Evolutionary conservation across 2,113 vertebrate species (phyloP).

Genomic region (Syngnathus floridae): DNA sequence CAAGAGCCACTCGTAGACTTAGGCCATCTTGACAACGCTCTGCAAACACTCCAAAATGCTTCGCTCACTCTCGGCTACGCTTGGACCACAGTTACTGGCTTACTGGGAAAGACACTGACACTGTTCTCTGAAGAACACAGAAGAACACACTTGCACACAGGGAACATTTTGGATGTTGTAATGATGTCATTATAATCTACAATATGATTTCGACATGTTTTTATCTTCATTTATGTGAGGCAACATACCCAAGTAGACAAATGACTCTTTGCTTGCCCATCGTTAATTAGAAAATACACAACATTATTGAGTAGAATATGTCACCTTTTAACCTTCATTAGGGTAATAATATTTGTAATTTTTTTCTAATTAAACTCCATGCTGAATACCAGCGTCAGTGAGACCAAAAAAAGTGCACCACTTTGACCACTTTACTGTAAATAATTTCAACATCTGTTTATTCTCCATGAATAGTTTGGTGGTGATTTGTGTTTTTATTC

Average conservation of each 20-base stretch:
- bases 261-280: background rate
- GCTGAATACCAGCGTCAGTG: slow-evolving; percentile 26
- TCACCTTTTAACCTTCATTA: slow-evolving; percentile 20
- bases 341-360: slow-evolving; percentile 5
- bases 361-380: slow-evolving; percentile 1
- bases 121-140: slow-evolving; percentile 2
- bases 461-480: background rate
- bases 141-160: slow-evolving; percentile 7
- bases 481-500: slow-evolving; percentile 5
- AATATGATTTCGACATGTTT: slow-evolving; percentile 3
- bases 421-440: slow-evolving; percentile 26
- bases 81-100: slow-evolving; percentile 52
- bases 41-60: slow-evolving; percentile 35
- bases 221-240: background rate
- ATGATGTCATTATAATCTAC: slow-evolving; percentile 16
- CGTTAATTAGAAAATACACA: background rate
- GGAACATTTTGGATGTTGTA: slow-evolving; percentile 12
- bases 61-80: slow-evolving; percentile 26
- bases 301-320: slow-evolving; percentile 9
- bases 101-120: slow-evolving; percentile 5
- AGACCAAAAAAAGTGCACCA: slow-evolving; percentile 40
- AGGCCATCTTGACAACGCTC: background rate
- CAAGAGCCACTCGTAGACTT: slow-evolving; percentile 60
- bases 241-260: background rate
- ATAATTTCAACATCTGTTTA: slow-evolving; percentile 17